Conservation (phyloP, 2,113 vertebrate species). For the Capreolus pygargus region DNA sequence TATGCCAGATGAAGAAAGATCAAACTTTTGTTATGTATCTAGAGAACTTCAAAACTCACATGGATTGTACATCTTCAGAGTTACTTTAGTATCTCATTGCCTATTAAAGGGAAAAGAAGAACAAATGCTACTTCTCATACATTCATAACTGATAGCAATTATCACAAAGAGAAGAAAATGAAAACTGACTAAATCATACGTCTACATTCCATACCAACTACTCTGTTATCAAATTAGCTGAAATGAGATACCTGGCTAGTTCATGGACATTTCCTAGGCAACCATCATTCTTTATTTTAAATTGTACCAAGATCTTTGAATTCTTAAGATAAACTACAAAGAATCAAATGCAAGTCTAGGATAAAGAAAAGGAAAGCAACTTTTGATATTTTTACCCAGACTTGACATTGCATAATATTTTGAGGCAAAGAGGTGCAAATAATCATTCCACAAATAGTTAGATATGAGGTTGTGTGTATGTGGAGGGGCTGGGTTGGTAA, state of each 20-base stretch:
- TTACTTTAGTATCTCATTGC: not conserved
- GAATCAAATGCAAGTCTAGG: slow-evolving; percentile 20
- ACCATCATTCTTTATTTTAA: slow-evolving; percentile 18
- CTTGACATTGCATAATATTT: slow-evolving; percentile 11
- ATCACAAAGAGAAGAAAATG: not conserved
- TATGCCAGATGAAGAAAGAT: not conserved
- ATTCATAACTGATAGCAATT: not conserved
- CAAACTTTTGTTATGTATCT: not conserved
- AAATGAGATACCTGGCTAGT: slow-evolving; percentile 20
- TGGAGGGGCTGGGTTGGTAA: not conserved
- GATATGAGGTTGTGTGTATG: too few species aligned
- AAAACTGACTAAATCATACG: slow-evolving; percentile 30
- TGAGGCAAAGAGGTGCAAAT: not conserved
- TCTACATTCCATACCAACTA: slow-evolving; percentile 46
- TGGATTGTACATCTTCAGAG: not conserved
- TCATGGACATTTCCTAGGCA: slow-evolving; percentile 55
- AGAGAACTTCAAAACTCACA: not conserved
- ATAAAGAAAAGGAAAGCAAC: slow-evolving; percentile 36
- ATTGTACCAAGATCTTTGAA: slow-evolving; percentile 50
- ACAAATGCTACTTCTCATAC: not conserved
- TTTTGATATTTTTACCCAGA: slow-evolving; percentile 31
- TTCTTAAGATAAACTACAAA: slow-evolving; percentile 63
- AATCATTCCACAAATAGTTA: not conserved
- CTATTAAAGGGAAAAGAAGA: not conserved
- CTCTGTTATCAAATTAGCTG: slow-evolving; percentile 51